A percentile compares a stretch with the other conserved stretches of the same genome.
Conservation (phyloP, 2,797 vertebrate species). For the Microctenopoma steveboyesi region DNA sequence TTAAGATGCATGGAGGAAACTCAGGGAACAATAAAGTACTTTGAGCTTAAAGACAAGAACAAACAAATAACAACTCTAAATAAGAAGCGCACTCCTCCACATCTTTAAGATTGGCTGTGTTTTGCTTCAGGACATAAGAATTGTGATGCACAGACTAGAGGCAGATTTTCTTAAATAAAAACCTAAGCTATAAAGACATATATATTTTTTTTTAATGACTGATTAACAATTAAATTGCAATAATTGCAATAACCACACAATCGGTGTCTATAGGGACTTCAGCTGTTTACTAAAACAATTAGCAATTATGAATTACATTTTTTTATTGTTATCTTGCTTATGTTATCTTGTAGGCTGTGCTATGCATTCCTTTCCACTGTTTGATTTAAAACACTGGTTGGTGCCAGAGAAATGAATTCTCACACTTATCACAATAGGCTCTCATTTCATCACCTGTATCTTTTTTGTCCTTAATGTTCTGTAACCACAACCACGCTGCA, state of each 20-base stretch:
- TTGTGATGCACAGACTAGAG: constrained; percentile 20
- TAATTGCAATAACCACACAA: constrained; percentile 60
- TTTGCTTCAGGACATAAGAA: constrained; percentile 33
- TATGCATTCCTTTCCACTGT: not conserved
- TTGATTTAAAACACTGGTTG: constrained; percentile 10
- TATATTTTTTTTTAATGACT: constrained; percentile 32
- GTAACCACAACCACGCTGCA: constrained; percentile 23
- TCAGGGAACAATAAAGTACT: constrained; percentile 1
- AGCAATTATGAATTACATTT: constrained; percentile 33
- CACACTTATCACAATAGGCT: constrained; percentile 3
- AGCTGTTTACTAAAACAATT: constrained; percentile 58
- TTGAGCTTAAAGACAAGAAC: constrained; percentile 6
- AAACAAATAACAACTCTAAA: not conserved
- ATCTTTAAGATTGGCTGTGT: constrained; percentile 27
- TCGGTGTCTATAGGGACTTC: constrained; percentile 52
- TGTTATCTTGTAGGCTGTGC: not conserved
- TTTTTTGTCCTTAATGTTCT: constrained; percentile 32
- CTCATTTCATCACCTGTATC: constrained; percentile 34
- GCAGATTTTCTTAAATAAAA: too few species aligned
- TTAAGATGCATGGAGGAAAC: not conserved
- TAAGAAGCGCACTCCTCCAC: constrained; percentile 11
- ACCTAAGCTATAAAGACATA: too few species aligned
- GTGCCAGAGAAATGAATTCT: constrained; percentile 26
- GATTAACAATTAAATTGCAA: constrained; percentile 34
- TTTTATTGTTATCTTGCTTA: constrained; percentile 19